Evolutionary conservation across 2,888 invertebrate species (phyloP).

Genomic region (Platypus cylindrus): DNA sequence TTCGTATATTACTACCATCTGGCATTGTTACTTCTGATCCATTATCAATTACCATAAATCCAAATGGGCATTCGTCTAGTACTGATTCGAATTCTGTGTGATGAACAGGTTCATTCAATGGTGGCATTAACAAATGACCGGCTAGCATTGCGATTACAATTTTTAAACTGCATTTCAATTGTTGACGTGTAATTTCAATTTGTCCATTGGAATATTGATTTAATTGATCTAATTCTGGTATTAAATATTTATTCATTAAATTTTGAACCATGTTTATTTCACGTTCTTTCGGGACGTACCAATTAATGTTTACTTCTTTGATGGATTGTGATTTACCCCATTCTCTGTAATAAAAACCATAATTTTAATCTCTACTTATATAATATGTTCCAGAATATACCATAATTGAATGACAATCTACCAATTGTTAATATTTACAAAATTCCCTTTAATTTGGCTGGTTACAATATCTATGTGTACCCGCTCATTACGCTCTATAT

Average conservation of each 20-base stretch:
- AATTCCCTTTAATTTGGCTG: too few species aligned
- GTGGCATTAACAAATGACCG: conserved; percentile 54
- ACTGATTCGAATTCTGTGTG: conserved; percentile 42
- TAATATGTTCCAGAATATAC: too few species aligned
- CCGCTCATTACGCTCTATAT: not conserved
- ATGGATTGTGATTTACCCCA: conserved; percentile 69
- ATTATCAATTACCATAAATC: conserved; percentile 38
- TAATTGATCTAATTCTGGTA: conserved; percentile 49
- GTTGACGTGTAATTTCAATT: conserved; percentile 46
- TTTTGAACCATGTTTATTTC: conserved; percentile 56
- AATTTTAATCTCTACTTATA: too few species aligned
- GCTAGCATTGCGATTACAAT: conserved; percentile 54
- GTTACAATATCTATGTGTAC: not conserved
- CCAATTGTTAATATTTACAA: too few species aligned
- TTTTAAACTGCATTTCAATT: conserved; percentile 52
- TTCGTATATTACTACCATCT: conserved; percentile 58
- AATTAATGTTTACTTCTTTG: conserved; percentile 52
- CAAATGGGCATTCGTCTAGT: conserved; percentile 42
- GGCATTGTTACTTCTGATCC: conserved; percentile 36
- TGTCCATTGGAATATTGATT: conserved; percentile 43
- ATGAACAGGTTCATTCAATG: conserved; percentile 51
- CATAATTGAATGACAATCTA: too few species aligned
- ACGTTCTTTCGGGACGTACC: conserved; percentile 62
- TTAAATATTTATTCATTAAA: conserved; percentile 51
- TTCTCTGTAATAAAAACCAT: conserved; percentile 39